These are phyloP conservation scores for Chalcis sispes DNA, from an alignment of 2,888 invertebrate genomes.

Conservation along the genomic window DNA sequence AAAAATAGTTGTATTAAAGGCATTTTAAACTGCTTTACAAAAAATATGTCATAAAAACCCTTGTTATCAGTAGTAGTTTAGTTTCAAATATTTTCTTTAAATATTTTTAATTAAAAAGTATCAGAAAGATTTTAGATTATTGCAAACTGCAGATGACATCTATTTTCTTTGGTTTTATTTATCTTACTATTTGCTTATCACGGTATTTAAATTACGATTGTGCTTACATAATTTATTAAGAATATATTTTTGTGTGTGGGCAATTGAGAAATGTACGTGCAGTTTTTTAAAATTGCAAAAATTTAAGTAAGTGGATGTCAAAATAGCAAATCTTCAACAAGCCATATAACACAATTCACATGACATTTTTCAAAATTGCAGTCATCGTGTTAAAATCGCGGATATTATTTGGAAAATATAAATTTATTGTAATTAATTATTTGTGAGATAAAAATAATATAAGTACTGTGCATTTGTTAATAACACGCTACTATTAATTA, in stretches of 20 bases:
- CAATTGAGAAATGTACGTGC: conserved; percentile 17
- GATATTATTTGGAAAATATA: conserved; percentile 14
- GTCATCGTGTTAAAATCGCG: conserved; percentile 12
- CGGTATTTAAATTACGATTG: conserved; percentile 9
- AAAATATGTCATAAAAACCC: conserved; percentile 12
- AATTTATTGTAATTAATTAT: conserved; percentile 24
- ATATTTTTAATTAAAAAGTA: conserved; percentile 10
- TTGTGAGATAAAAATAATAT: conserved; percentile 26
- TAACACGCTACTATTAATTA: conserved; percentile 53
- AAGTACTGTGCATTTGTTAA: conserved; percentile 53
- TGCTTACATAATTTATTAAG: conserved; percentile 18
- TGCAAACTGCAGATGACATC: conserved; percentile 37
- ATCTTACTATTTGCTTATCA: conserved; percentile 36
- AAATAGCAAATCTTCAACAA: conserved; percentile 47
- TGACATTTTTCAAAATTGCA: conserved; percentile 36
- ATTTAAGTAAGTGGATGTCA: conserved; percentile 16
- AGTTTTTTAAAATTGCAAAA: conserved; percentile 25
- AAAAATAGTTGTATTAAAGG: conserved; percentile 15
- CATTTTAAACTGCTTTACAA: conserved; percentile 35
- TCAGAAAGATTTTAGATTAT: conserved; percentile 13
- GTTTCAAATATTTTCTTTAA: conserved; percentile 15
- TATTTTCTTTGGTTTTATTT: conserved; percentile 45
- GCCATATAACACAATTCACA: conserved; percentile 47
- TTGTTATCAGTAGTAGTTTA: conserved; percentile 30
- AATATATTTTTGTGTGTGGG: conserved; percentile 31